Conservation (phyloP, 2,113 vertebrate genomes). For the Ifrita kowaldi region DNA sequence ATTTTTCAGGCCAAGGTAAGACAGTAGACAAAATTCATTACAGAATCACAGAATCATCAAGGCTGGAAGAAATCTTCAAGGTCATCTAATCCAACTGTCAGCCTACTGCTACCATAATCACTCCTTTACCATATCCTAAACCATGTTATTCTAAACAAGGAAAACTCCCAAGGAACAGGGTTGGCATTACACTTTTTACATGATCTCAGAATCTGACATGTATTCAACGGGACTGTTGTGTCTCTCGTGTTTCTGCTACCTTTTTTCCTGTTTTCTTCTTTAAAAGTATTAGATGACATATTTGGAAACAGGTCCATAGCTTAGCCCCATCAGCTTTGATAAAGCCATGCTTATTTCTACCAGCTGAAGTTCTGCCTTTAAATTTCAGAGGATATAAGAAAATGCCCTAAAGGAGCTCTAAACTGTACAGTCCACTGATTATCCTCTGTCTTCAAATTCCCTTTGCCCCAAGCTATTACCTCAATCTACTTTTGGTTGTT, state of each 20-base stretch:
- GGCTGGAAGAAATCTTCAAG: neutral
- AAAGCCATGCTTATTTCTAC: neutral
- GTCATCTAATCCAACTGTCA: neutral
- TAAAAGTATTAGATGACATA: neutral
- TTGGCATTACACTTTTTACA: neutral
- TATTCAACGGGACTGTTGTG: neutral
- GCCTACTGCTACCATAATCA: neutral
- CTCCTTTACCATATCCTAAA: neutral
- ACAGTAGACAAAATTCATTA: neutral
- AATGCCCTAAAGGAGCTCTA: neutral
- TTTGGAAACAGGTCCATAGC: neutral
- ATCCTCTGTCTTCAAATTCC: neutral
- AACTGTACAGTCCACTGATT: neutral
- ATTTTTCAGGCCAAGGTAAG: neutral
- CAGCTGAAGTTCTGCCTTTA: neutral
- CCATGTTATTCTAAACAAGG: neutral
- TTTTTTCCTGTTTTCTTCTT: neutral
- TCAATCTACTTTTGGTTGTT: neutral
- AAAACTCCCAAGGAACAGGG: neutral
- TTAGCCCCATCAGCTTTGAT: neutral
- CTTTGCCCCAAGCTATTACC: constrained; percentile 18
- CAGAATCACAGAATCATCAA: neutral
- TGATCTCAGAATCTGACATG: neutral
- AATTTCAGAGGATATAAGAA: neutral
- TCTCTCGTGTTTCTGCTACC: neutral